Base-by-base conservation (phyloP, 2,113 vertebrate genomes). In the Edolisoma coerulescens region DNA sequence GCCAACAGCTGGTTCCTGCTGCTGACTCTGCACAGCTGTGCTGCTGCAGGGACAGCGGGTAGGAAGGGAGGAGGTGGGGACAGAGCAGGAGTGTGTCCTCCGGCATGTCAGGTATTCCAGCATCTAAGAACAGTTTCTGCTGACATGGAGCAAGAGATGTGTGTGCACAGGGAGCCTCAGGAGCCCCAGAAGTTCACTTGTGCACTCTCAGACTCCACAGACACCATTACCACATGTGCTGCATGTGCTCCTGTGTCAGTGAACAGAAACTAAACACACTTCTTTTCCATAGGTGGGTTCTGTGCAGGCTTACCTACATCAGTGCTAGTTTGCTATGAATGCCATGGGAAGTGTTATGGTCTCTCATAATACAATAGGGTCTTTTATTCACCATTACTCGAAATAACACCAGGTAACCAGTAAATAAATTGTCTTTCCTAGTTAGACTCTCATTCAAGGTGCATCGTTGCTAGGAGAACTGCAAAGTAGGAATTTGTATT, bases 11-110 rank as follows among this genome's bases (percentile, higher is more conserved):
- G 59, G 37, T 57, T 87, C 35, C 78, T 80, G 61, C 53, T 84
- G 76, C 80, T 84, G 89, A 78, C 41, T 83, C 61, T 59, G 80
- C 52, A 74, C 27, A 33, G 9, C 56, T 52, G 26, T 33, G 18
- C 22, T 6, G 5, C 32, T 2, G 2, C 52, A 61, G 57, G 47
- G 49, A 32, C 21, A 59, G 33, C 0, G 1, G 33, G n/a, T 59
- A 37, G 65, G 64, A 67, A 63, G 35, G 60, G 54, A 64, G 9
- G 78, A 67, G 35, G n/a, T 35, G 32, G 16, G 41, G 10, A 59
- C 24, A 30, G 56, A 59, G 42, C 3, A 4, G 13, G 42, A 84
- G 9, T 2, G 1, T 32, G 32, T 59, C 24, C 63, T 88, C n/a
- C 9, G 33, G 23, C 33, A 16, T 24, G 12, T 33, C 47, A 77